phyloP scores from a whole-genome alignment of 2,113 vertebrate species.

The Corythaeola cristata region DNA sequence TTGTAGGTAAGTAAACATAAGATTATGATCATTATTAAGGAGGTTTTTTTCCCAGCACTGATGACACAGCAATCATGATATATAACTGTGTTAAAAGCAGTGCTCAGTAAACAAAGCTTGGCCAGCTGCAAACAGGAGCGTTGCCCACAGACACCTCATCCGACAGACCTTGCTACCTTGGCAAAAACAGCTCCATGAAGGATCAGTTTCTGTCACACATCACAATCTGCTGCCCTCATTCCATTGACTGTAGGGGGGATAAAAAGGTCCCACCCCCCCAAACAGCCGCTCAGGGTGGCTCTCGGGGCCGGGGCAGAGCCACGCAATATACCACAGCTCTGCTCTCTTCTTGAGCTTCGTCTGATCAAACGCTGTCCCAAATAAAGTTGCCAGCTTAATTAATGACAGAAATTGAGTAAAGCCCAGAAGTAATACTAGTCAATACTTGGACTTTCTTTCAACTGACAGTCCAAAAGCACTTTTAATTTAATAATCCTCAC shows the following conservation, averaged over 20 bases:
- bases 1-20: not conserved
- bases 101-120: not conserved
- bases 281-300: rapidly evolving
- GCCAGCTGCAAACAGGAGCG: not conserved
- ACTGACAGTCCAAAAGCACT: not conserved
- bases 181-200: not conserved
- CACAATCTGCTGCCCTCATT: not conserved
- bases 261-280: not conserved
- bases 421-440: not conserved
- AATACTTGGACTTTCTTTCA: not conserved
- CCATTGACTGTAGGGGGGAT: not conserved
- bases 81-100: not conserved
- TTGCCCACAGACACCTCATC: not conserved
- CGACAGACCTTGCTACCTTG: not conserved
- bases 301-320: not conserved
- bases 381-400: not conserved
- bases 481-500: not conserved
- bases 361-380: not conserved
- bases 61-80: not conserved
- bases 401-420: not conserved
- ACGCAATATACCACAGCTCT: rapidly evolving
- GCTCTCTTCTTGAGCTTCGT: not conserved
- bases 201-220: not conserved
- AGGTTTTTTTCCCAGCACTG: not conserved
- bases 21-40: not conserved